These are phyloP conservation scores for Eriocheir sinensis DNA, from an alignment of 1,140 invertebrate species.

Conservation along the genomic window DNA sequence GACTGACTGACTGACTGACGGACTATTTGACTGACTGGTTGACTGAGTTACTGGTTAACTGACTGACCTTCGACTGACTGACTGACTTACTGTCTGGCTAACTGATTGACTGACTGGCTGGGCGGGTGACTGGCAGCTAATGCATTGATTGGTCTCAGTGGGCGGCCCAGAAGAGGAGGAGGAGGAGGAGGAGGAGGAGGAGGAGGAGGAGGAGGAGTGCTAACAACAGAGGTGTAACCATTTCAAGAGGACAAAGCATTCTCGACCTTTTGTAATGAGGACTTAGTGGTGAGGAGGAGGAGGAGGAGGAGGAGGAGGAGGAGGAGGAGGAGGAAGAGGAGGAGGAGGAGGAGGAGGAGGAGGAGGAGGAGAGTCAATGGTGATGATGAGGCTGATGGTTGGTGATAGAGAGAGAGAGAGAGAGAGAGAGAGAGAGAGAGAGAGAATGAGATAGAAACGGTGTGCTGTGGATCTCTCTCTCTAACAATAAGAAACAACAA, in stretches of 20 bases:
- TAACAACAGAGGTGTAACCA: not conserved
- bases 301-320: conserved; percentile 10
- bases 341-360: conserved; percentile 29
- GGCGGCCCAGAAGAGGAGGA: not conserved
- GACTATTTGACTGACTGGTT: no score
- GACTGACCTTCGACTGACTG: conserved; percentile 42
- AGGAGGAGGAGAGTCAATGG: conserved; percentile 58
- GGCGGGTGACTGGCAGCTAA: conserved; percentile 40
- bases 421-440: conserved; percentile 52
- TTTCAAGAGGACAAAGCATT: not conserved
- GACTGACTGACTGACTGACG: not conserved
- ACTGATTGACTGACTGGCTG: not conserved
- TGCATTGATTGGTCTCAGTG: conserved; percentile 64
- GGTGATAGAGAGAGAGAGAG: conserved; percentile 43
- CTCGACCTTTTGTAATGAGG: not conserved
- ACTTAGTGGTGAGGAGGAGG: not conserved
- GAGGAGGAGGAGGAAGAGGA: conserved; percentile 41
- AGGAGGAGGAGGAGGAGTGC: not conserved
- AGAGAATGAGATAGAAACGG: conserved; percentile 19
- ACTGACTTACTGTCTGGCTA: not conserved
- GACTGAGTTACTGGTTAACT: not conserved
- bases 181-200: not conserved
- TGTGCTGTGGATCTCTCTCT: not conserved
- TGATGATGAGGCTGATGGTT: conserved; percentile 56
- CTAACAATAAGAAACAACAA: no score